Conservation (phyloP, 1,140 invertebrate genomes). For the Pomacea maculata region DNA sequence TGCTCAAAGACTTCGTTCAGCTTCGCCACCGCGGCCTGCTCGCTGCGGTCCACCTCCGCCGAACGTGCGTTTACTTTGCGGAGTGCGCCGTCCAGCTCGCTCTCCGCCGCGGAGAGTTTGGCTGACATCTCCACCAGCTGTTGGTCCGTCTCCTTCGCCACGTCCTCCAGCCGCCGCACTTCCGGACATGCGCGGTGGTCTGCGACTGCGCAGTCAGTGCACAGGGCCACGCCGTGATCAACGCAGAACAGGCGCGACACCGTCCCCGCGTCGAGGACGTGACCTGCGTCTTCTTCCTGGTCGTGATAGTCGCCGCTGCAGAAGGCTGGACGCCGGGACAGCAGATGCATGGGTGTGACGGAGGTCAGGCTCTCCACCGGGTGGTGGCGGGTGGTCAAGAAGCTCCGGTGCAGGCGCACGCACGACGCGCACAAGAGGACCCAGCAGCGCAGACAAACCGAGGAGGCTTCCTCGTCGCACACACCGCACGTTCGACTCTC, state of each 20-base stretch:
- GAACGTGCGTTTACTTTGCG: not conserved
- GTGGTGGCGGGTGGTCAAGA: conserved; percentile 1
- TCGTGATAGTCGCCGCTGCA: not conserved
- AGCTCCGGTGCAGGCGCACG: not conserved
- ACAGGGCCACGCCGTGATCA: not conserved
- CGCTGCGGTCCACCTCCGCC: not conserved
- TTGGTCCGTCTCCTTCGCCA: not conserved
- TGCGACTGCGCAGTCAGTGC: not conserved
- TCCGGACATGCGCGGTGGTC: conserved; percentile 8
- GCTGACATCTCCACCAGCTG: not conserved
- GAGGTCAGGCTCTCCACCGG: conserved; percentile 10
- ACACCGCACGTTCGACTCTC: not conserved
- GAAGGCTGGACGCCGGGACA: not conserved
- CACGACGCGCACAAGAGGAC: conserved; percentile 2
- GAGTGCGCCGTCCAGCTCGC: not conserved
- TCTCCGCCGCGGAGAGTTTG: not conserved
- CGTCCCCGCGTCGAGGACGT: not conserved
- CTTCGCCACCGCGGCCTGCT: not conserved
- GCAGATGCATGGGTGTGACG: conserved; percentile 1
- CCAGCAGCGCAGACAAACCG: conserved; percentile 13
- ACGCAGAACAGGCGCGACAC: not conserved
- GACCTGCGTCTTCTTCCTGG: not conserved
- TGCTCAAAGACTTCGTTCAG: conserved; percentile 3
- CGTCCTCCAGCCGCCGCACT: not conserved
- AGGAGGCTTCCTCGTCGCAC: not conserved